Evolutionary conservation across 2,797 vertebrate species (phyloP).

Genomic region (Tokudaia muenninki): DNA sequence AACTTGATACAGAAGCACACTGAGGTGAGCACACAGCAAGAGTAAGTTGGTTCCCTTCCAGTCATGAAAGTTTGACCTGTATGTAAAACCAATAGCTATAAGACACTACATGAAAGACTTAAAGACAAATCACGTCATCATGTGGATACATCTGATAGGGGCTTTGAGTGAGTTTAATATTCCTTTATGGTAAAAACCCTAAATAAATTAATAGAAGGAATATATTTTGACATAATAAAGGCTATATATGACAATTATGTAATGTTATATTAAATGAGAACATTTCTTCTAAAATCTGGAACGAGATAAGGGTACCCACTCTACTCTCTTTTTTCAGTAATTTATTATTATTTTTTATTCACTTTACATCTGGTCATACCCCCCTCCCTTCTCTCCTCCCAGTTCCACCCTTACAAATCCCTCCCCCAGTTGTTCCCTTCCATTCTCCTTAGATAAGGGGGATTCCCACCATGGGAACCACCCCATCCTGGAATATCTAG

Average conservation of each 20-base stretch:
- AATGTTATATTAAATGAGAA: neutral
- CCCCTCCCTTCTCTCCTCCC: too few species aligned
- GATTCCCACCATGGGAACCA: neutral
- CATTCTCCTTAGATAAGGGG: neutral
- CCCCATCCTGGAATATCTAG: neutral
- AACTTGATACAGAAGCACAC: neutral
- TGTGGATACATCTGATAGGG: neutral
- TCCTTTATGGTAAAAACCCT: neutral
- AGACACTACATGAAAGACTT: neutral
- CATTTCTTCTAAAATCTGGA: neutral
- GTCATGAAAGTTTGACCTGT: neutral
- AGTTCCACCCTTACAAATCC: neutral
- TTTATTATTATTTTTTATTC: too few species aligned
- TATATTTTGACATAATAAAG: neutral
- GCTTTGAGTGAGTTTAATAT: neutral
- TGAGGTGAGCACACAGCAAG: neutral
- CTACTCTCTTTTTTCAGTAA: neutral
- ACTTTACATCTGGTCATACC: too few species aligned
- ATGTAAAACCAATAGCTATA: neutral
- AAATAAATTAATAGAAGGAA: neutral
- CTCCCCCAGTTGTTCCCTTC: neutral
- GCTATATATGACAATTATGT: neutral
- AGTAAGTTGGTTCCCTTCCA: neutral
- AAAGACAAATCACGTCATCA: neutral
- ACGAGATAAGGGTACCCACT: neutral